phyloP scores from a whole-genome alignment of 92 coral and sea anemone species.

The Pocillopora meandrina region DNA sequence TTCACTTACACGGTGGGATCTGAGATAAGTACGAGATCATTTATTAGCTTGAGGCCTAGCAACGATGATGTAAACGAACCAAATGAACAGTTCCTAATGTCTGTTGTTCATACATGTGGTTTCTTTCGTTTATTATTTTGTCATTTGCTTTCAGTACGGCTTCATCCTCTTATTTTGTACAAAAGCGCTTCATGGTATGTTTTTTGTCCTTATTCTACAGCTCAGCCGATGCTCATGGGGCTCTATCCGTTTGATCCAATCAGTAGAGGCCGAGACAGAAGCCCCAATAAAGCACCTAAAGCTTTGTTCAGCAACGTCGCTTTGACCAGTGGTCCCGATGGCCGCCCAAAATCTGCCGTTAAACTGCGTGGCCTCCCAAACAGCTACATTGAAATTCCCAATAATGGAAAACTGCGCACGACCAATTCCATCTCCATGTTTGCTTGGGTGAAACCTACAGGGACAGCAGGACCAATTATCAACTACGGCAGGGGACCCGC shows the following conservation, averaged over 20 bases:
- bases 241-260: slow-evolving; percentile 70
- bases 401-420: slow-evolving; percentile 69
- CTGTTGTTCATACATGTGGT: too few species aligned
- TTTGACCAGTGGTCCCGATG: slow-evolving; percentile 75
- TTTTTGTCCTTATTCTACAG: slow-evolving; percentile 6
- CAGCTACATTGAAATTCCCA: slow-evolving; percentile 75
- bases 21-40: too few species aligned
- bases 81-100: too few species aligned
- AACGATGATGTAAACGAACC: too few species aligned
- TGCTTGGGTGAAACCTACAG: slow-evolving; percentile 64
- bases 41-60: too few species aligned
- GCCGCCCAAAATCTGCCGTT: slow-evolving; percentile 59
- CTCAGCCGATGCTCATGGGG: slow-evolving; percentile 65
- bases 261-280: slow-evolving; percentile 59
- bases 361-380: slow-evolving; percentile 61
- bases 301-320: slow-evolving; percentile 50
- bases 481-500: slow-evolving; percentile 58
- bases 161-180: neutral
- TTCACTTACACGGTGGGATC: too few species aligned
- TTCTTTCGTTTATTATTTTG: too few species aligned
- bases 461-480: slow-evolving; percentile 65
- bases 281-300: slow-evolving; percentile 65
- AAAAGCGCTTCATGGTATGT: neutral
- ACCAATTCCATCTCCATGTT: slow-evolving; percentile 66
- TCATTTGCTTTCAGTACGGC: too few species aligned